Evolutionary conservation across 2,797 vertebrate genomes (phyloP).

Genomic region (Acestrorhynchus altus): DNA sequence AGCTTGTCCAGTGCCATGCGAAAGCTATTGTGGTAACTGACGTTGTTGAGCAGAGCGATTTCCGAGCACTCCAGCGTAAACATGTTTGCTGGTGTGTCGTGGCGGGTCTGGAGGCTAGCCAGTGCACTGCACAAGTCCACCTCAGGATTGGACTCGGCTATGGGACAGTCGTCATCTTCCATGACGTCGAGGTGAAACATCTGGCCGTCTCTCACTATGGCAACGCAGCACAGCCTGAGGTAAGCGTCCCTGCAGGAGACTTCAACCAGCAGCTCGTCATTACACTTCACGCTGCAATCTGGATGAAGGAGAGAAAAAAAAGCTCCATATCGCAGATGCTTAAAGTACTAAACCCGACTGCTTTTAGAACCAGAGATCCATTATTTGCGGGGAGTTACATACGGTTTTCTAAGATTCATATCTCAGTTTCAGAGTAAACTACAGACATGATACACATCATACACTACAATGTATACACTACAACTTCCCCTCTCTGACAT

Average conservation of each 20-base stretch:
- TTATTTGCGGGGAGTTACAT: too few species aligned
- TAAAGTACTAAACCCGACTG: too few species aligned
- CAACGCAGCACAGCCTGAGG: slow-evolving; percentile 86
- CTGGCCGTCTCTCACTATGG: slow-evolving; percentile 70
- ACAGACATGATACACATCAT: too few species aligned
- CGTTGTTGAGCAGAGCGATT: slow-evolving; percentile 91
- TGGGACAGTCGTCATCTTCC: slow-evolving; percentile 6
- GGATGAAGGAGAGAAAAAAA: neutral
- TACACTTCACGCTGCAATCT: slow-evolving; percentile 83
- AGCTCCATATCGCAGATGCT: too few species aligned
- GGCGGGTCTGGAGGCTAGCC: slow-evolving; percentile 87
- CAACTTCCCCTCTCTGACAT: too few species aligned
- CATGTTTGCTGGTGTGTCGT: slow-evolving; percentile 62
- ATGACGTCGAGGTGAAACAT: slow-evolving; percentile 65
- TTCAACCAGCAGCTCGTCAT: slow-evolving; percentile 86
- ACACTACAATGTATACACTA: too few species aligned
- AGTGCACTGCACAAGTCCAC: slow-evolving; percentile 91
- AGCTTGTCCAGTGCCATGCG: slow-evolving; percentile 84
- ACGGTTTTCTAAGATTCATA: too few species aligned
- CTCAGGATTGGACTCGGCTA: slow-evolving; percentile 76
- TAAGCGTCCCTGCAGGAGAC: slow-evolving; percentile 91
- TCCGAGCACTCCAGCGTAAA: slow-evolving; percentile 90
- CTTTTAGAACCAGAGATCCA: too few species aligned
- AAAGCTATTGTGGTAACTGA: slow-evolving; percentile 86
- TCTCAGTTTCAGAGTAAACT: too few species aligned